Base-by-base conservation (phyloP, 2,797 vertebrate genomes). In the Anguilla pacifica region DNA sequence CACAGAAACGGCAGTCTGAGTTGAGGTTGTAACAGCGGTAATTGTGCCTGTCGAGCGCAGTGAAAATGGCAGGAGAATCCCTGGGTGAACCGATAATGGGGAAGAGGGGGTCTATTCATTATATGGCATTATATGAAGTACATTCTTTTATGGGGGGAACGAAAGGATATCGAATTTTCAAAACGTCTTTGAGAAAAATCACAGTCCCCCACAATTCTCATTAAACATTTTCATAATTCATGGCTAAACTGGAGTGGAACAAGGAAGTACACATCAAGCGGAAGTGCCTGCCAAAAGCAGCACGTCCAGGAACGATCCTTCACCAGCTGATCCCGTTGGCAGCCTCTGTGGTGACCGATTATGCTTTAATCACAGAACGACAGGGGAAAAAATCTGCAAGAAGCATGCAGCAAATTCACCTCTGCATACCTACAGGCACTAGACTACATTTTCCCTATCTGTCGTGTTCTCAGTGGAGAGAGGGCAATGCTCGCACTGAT, bases 271-370 rank as follows among this genome's bases (percentile, higher is more conserved):
- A 46, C 87, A 84, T 86, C 91, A 90, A 83, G 81, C 90, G 85
- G 86, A 92, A 90, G 94, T 92, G 93, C 92, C 92, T 94, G 93
- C 93, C 93, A 94, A 92, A 94, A 81, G 89, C 91, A 91, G 92
- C 93, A 82, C 89, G 90, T 84, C 89, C 89, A 85, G 91, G 86
- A 86, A 88, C 77, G 87, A 83, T 85, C 85, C 85, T 19, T 67
- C 46, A 83, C 74, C 17, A 67, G 83, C 61, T 28, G 53, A 22
- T 51, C 64, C 79, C 46, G 31, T 1, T 6, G n/a, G 28, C 70
- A 74, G 10, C 31, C 72, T 35, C 31, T 39, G 72, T 6, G 35
- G 31, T 4, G 35, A 1, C 31, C 43, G 35, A 77, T 39, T 17
- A 39, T 1, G 31, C 35, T 11, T 74, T 74, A 77, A 77, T 39